Evolutionary conservation across 2,888 invertebrate species (phyloP).

Genomic region (Nebria salina): DNA sequence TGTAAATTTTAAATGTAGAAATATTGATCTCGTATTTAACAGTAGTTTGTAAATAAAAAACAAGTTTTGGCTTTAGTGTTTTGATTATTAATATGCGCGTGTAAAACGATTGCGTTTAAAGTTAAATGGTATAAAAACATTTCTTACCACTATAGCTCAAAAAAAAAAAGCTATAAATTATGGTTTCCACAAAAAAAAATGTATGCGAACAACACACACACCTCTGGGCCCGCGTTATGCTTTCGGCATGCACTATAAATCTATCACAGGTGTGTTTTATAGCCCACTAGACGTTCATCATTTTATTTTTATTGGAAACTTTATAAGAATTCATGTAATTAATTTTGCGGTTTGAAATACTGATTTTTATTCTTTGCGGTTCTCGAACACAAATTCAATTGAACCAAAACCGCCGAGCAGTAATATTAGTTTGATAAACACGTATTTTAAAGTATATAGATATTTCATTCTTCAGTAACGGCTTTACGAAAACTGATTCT

Average conservation of each 20-base stretch:
- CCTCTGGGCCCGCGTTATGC: constrained; percentile 24
- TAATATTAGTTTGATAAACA: constrained; percentile 16
- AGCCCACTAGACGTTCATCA: constrained; percentile 23
- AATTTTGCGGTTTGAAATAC: constrained; percentile 28
- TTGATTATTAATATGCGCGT: neutral
- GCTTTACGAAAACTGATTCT: too few species aligned
- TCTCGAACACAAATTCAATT: neutral
- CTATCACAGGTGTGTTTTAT: constrained; percentile 45
- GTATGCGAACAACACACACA: neutral
- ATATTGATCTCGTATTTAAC: too few species aligned
- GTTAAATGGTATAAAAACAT: neutral
- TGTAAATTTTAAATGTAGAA: too few species aligned
- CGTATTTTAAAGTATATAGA: neutral
- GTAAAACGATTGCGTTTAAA: neutral
- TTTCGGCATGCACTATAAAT: constrained; percentile 39
- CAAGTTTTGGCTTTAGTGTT: too few species aligned
- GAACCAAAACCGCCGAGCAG: neutral
- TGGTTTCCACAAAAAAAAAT: neutral
- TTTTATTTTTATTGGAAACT: constrained; percentile 44
- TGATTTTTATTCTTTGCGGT: constrained; percentile 3
- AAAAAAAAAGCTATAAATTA: neutral
- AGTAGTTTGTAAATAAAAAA: too few species aligned
- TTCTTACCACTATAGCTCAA: neutral
- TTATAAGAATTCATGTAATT: constrained; percentile 28
- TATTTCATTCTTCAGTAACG: neutral